Evolutionary conservation across 1,140 invertebrate genomes (phyloP), one percentile per base, ranked within the genome.

Genomic region (Aphidius ervi): DNA sequence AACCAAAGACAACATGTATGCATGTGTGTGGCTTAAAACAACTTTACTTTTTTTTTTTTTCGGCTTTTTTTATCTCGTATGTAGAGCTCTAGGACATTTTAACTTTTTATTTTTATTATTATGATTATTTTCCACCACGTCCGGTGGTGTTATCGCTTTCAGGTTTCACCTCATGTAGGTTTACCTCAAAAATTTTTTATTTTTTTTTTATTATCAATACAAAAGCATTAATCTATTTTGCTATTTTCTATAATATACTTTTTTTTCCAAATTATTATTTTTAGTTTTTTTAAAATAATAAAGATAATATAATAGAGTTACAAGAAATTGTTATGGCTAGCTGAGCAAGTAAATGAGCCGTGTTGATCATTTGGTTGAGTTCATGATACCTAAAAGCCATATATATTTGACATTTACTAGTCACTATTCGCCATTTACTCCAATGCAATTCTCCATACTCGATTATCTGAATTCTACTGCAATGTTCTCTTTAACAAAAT

Each of bases 391-490:
- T 40, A 42, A 54, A 54, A 40, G 50, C 52, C 42, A 52, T 57
- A 56, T 41, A 46, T 53, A 62, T 56, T 62, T 41, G 60, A 62
- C 60, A 62, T 62, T 54, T n/a, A 42, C 52, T 40, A 54, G 71
- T 72, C 63, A 68, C 71, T 69, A 64, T 69, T 69, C 69, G 66
- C 73, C 23, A 31, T 31, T 31, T 31, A 31, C 23, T 31, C 23
- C 23, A 31, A 31, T 31, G 23, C 23, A 71, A 76, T 76, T 76
- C 71, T 74, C 70, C 72, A 73, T 74, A 78, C 76, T 79, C 75
- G 70, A 79, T 79, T 79, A 77, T 78, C 74, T 68, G 68, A 72
- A 73, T 72, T 76, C 74, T 73, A 74, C 71, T 59, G 42, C 40
- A 57, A 46, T 62, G 45, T 62, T 42, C 53, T n/a, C 41, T 47